Conservation (phyloP, 1,140 invertebrate species). For the Cydia pomonella region DNA sequence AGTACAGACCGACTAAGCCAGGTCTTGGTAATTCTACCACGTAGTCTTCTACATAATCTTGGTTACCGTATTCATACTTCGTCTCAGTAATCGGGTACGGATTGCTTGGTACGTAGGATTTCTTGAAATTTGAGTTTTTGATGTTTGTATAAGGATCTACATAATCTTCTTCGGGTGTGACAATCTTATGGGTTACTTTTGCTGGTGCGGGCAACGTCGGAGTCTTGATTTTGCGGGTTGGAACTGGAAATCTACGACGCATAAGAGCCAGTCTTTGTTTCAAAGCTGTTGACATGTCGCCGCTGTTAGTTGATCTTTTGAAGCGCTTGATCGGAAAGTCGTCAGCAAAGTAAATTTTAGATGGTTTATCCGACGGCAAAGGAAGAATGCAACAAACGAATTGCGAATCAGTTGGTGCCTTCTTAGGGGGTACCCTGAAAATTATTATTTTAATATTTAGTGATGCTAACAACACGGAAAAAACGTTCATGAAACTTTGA, state of each 20-base stretch:
- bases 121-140: constrained; percentile 56
- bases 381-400: constrained; percentile 64
- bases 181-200: constrained; percentile 44
- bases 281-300: constrained; percentile 43
- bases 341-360: constrained; percentile 51
- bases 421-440: constrained; percentile 41
- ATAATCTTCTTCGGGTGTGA: constrained; percentile 56
- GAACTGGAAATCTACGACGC: constrained; percentile 39
- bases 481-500: neutral
- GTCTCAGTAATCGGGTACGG: constrained; percentile 39
- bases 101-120: constrained; percentile 37
- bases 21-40: constrained; percentile 63
- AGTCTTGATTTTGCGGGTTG: constrained; percentile 37
- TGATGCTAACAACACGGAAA: neutral
- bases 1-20: constrained; percentile 65
- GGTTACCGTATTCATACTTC: constrained; percentile 45
- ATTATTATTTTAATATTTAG: constrained; percentile 33
- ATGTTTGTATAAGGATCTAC: constrained; percentile 71
- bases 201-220: constrained; percentile 26
- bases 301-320: constrained; percentile 52
- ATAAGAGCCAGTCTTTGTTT: constrained; percentile 44
- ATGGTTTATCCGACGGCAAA: constrained; percentile 37
- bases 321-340: constrained; percentile 39
- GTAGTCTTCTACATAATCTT: constrained; percentile 58
- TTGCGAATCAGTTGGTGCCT: constrained; percentile 34